phyloP scores from a whole-genome alignment of 2,888 invertebrate genomes.

The Pammene aurita region DNA sequence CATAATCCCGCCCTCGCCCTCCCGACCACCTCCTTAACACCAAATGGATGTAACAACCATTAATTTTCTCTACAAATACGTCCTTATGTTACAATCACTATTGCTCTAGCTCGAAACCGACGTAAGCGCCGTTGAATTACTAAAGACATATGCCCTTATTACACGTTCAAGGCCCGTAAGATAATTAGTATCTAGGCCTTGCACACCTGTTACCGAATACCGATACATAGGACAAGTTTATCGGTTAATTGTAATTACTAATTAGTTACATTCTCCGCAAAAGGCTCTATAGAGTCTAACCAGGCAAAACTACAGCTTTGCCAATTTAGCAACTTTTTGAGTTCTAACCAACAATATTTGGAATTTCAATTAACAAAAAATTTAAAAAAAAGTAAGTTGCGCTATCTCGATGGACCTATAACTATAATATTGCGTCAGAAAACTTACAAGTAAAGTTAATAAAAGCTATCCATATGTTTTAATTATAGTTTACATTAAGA shows the following conservation, averaged over 20 bases:
- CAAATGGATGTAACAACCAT: constrained; percentile 1
- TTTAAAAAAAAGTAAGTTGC: too few species aligned
- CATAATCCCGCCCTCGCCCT: constrained; percentile 42
- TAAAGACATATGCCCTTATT: not conserved
- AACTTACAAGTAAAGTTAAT: too few species aligned
- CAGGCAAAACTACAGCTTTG: not conserved
- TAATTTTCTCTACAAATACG: not conserved
- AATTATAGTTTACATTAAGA: too few species aligned
- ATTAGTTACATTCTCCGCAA: constrained; percentile 10
- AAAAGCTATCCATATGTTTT: too few species aligned
- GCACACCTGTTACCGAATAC: constrained; percentile 50
- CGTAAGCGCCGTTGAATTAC: not conserved
- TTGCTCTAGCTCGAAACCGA: not conserved
- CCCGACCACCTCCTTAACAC: constrained; percentile 17
- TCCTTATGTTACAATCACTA: not conserved
- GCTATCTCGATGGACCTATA: too few species aligned
- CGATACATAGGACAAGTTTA: constrained; percentile 26
- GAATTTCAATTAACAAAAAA: too few species aligned
- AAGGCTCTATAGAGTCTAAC: not conserved
- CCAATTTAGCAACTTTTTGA: constrained; percentile 1
- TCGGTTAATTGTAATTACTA: constrained; percentile 19
- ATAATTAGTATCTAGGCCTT: constrained; percentile 48
- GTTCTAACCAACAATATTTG: too few species aligned
- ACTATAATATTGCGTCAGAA: too few species aligned
- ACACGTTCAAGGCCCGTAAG: constrained; percentile 11